phyloP scores from a whole-genome alignment of 1,140 invertebrate genomes.

The Lerema accius region DNA sequence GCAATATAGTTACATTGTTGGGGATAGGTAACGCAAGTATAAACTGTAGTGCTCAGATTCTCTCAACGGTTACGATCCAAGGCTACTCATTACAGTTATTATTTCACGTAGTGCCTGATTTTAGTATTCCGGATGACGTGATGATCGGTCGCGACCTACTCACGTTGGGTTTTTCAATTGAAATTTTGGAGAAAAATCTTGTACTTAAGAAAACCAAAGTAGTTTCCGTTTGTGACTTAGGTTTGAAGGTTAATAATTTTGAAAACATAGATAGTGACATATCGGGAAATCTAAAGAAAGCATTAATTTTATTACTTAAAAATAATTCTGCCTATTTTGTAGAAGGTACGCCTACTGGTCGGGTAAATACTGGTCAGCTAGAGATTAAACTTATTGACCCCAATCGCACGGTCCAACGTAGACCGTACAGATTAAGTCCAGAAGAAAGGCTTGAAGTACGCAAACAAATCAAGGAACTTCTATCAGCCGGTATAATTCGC shows the following conservation, averaged over 20 bases:
- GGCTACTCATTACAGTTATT: background rate
- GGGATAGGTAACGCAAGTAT: background rate
- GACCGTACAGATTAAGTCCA: background rate
- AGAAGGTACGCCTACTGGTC: background rate
- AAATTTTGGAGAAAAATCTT: slow-evolving; percentile 3
- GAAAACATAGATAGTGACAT: background rate
- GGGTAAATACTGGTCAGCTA: background rate
- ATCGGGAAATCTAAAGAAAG: background rate
- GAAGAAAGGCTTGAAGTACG: background rate
- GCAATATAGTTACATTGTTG: background rate
- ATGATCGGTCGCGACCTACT: slow-evolving; percentile 26
- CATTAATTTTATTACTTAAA: background rate
- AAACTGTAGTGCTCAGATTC: background rate
- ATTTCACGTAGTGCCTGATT: slow-evolving; percentile 14
- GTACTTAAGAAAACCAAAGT: slow-evolving; percentile 7
- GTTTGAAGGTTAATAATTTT: background rate
- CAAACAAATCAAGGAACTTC: background rate
- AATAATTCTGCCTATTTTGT: background rate
- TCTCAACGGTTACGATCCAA: background rate
- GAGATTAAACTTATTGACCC: background rate
- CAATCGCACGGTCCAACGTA: background rate
- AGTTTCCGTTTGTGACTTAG: slow-evolving; percentile 17
- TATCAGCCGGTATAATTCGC: background rate
- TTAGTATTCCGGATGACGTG: slow-evolving; percentile 2
- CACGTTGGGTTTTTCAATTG: slow-evolving; percentile 14